Evolutionary conservation across 2,113 vertebrate genomes (phyloP).

Genomic region (Pithys albifrons): DNA sequence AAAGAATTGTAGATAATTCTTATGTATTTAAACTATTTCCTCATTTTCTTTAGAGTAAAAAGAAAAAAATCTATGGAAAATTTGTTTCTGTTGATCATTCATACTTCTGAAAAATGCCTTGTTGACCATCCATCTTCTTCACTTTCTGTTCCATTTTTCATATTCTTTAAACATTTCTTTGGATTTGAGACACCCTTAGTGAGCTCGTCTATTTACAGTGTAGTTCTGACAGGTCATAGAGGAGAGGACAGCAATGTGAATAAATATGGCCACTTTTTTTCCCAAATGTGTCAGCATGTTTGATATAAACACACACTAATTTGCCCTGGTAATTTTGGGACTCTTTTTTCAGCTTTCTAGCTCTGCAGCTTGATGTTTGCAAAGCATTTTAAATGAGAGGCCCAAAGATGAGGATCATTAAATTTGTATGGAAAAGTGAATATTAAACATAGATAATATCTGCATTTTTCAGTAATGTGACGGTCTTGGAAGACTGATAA

Average conservation of each 20-base stretch:
- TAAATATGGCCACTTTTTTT: background rate
- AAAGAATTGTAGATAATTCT: background rate
- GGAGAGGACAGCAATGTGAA: background rate
- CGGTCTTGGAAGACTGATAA: background rate
- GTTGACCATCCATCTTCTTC: background rate
- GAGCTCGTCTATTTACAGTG: background rate
- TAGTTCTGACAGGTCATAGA: background rate
- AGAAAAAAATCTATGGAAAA: background rate
- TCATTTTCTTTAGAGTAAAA: background rate
- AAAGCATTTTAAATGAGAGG: constrained; percentile 2
- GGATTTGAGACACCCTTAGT: background rate
- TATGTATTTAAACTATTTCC: background rate
- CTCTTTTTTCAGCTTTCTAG: background rate
- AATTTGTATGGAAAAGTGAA: background rate
- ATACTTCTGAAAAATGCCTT: background rate
- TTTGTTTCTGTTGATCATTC: background rate
- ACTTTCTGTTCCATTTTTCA: background rate
- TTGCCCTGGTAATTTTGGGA: background rate
- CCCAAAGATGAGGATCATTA: background rate
- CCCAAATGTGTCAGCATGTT: background rate
- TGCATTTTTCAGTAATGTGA: background rate
- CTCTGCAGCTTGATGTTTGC: background rate
- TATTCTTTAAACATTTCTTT: background rate
- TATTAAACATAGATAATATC: constrained; percentile 21
- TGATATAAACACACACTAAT: background rate